Evolutionary conservation across 2,113 vertebrate genomes (phyloP).

Genomic region (Podocnemis expansa): DNA sequence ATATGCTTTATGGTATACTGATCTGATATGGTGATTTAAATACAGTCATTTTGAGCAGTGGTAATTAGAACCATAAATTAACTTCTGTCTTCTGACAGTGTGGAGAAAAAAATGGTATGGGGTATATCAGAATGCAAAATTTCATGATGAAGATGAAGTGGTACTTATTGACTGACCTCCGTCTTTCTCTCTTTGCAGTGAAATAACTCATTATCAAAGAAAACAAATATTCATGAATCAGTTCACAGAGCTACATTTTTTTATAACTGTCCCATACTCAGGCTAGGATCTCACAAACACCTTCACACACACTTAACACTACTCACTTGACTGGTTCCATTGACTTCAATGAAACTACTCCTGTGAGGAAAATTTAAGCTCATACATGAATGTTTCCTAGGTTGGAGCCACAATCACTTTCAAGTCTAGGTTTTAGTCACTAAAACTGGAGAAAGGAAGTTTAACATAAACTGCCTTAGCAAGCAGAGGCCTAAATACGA

Average conservation of each 20-base stretch:
- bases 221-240: slow-evolving; percentile 16
- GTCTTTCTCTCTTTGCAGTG: neutral
- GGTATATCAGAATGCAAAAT: neutral
- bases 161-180: neutral
- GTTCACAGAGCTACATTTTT: neutral
- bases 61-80: slow-evolving; percentile 58
- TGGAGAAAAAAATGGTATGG: slow-evolving; percentile 3
- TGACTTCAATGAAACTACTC: neutral
- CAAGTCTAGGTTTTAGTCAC: neutral
- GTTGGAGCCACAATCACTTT: neutral
- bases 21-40: slow-evolving; percentile 41
- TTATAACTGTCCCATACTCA: neutral
- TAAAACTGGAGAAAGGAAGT: neutral
- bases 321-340: neutral
- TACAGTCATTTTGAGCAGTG: slow-evolving; percentile 10
- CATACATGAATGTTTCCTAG: neutral
- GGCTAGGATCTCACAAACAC: neutral
- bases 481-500: neutral
- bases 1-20: slow-evolving; percentile 1
- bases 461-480: neutral
- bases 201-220: slow-evolving; percentile 20
- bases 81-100: slow-evolving; percentile 37
- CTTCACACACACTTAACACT: neutral
- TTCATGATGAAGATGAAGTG: neutral
- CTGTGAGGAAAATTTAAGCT: neutral